Conservation (phyloP, 2,797 vertebrate species). For the Limnodromus scolopaceus region DNA sequence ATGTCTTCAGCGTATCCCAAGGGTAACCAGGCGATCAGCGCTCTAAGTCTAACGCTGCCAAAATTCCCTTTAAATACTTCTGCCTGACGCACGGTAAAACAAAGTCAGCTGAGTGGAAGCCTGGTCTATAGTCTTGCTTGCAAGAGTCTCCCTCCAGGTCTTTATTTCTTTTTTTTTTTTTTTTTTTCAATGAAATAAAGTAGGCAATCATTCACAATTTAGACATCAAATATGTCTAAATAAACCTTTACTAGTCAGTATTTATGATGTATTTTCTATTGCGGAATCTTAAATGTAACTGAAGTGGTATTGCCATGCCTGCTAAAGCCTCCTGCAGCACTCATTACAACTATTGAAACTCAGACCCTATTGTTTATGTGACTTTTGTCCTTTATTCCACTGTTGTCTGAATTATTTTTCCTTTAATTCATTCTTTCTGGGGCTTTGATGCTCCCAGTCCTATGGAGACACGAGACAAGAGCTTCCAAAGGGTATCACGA, state of each 20-base stretch:
- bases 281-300: neutral
- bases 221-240: neutral
- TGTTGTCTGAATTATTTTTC: neutral
- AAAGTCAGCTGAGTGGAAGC: neutral
- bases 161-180: neutral
- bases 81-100: neutral
- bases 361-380: neutral
- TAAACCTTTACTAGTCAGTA: neutral
- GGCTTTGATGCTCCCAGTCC: neutral
- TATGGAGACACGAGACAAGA: neutral
- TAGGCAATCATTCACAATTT: neutral
- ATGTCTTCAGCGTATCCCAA: accelerated
- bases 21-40: neutral
- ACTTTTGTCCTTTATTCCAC: neutral
- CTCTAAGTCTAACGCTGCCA: neutral
- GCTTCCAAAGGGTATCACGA: neutral
- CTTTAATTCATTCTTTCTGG: neutral
- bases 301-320: neutral
- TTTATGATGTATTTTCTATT: neutral
- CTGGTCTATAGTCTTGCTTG: neutral
- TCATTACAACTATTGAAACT: neutral
- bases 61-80: neutral
- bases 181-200: neutral
- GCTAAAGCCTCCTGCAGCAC: neutral
- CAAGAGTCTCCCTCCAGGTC: neutral